Evolutionary conservation across 2,888 invertebrate species (phyloP).

Genomic region (Tenthredo livida): DNA sequence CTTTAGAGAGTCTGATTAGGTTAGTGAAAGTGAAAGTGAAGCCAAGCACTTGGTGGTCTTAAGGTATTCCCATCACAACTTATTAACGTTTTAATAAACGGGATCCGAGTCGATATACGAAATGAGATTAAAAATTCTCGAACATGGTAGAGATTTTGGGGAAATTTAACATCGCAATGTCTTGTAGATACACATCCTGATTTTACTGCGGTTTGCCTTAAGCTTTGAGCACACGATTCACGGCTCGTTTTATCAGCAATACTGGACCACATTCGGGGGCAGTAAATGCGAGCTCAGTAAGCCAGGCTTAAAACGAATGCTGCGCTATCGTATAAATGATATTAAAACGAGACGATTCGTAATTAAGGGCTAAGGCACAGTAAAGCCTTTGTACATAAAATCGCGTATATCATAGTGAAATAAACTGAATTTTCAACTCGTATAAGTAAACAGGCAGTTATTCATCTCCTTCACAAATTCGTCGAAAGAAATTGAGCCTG

Average conservation of each 20-base stretch:
- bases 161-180: not conserved
- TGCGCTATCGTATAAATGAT: not conserved
- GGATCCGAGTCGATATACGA: not conserved
- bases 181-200: not conserved
- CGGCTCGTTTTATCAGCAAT: conserved; percentile 20
- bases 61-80: not conserved
- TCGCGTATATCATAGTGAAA: not conserved
- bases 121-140: not conserved
- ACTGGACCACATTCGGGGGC: conserved; percentile 1
- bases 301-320: conserved; percentile 8
- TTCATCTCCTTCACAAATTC: not conserved
- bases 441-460: not conserved
- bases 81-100: not conserved
- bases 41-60: not conserved
- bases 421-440: not conserved
- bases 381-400: not conserved
- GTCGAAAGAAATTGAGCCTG: not conserved
- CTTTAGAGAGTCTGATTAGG: conserved; percentile 35
- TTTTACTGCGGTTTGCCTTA: not conserved
- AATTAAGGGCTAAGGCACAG: not conserved
- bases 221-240: conserved; percentile 3
- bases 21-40: not conserved
- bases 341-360: conserved; percentile 16
- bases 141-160: not conserved
- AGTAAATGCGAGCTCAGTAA: conserved; percentile 3